phyloP scores from a whole-genome alignment of 2,113 vertebrate genomes.

The Takifugu flavidus region DNA sequence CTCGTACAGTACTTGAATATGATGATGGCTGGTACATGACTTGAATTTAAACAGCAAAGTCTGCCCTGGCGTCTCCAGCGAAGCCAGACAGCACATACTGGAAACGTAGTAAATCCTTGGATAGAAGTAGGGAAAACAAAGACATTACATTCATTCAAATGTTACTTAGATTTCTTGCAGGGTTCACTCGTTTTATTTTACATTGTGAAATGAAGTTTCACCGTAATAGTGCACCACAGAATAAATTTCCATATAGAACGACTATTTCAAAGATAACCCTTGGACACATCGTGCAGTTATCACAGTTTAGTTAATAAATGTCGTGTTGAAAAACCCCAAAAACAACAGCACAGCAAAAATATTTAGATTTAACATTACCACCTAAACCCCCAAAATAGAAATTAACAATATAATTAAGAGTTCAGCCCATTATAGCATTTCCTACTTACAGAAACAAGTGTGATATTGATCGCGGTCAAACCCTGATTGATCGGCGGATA shows the following conservation, averaged over 20 bases:
- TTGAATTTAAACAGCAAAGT: constrained; percentile 75
- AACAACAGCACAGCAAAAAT: constrained; percentile 31
- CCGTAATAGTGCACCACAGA: not conserved
- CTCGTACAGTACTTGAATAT: constrained; percentile 80
- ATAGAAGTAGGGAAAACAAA: constrained; percentile 39
- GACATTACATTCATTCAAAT: constrained; percentile 35
- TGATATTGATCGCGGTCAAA: constrained; percentile 70
- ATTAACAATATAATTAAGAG: constrained; percentile 78
- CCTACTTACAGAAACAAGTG: constrained; percentile 78
- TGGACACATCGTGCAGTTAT: constrained; percentile 1
- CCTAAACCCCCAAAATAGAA: constrained; percentile 69
- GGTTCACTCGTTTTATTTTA: constrained; percentile 19
- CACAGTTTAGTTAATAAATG: not conserved
- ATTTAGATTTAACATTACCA: constrained; percentile 37
- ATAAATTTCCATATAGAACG: not conserved
- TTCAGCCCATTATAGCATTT: constrained; percentile 72
- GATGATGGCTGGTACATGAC: constrained; percentile 80
- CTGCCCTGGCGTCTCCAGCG: constrained; percentile 49
- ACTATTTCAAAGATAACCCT: constrained; percentile 22
- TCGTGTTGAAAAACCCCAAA: not conserved
- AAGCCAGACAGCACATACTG: constrained; percentile 56
- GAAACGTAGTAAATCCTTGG: constrained; percentile 56
- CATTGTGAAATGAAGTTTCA: not conserved
- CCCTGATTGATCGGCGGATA: constrained; percentile 77
- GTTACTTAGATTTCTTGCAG: constrained; percentile 18